These are phyloP conservation scores for Trichoplusia ni DNA, from an alignment of 1,140 invertebrate genomes.

Conservation along the genomic window DNA sequence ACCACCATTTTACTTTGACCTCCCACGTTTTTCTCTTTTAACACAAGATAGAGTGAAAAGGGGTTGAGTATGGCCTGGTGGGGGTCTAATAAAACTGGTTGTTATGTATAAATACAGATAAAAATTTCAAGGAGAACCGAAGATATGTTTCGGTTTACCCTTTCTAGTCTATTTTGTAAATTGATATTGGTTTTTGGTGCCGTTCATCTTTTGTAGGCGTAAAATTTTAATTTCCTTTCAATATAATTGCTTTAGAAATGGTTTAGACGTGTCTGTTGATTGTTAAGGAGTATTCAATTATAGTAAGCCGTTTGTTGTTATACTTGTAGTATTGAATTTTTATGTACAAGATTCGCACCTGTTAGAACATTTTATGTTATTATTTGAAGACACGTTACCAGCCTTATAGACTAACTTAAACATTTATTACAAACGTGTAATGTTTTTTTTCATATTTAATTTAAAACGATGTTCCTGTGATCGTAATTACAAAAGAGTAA, in stretches of 20 bases:
- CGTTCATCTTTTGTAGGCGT: conserved; percentile 38
- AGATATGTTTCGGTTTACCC: conserved; percentile 59
- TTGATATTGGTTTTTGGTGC: conserved; percentile 52
- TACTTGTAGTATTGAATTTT: too few relatives aligned
- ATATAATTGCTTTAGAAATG: conserved; percentile 18
- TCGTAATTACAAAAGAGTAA: too few relatives aligned
- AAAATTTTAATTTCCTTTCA: conserved; percentile 43
- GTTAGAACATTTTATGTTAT: too few relatives aligned
- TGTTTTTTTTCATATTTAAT: too few relatives aligned
- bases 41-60: conserved; percentile 28
- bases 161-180: conserved; percentile 68
- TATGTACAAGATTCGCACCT: too few relatives aligned
- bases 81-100: conserved; percentile 47
- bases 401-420: too few relatives aligned
- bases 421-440: too few relatives aligned
- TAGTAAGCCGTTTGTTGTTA: too few relatives aligned
- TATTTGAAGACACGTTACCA: too few relatives aligned
- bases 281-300: too few relatives aligned
- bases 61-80: conserved; percentile 16
- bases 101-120: conserved; percentile 61
- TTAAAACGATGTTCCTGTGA: too few relatives aligned
- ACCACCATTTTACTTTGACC: conserved; percentile 47
- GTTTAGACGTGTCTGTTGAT: too few relatives aligned
- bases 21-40: conserved; percentile 8
- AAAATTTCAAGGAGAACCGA: conserved; percentile 68